Conservation (phyloP, 1,140 invertebrate species). For the Hycleus phaleratus region DNA sequence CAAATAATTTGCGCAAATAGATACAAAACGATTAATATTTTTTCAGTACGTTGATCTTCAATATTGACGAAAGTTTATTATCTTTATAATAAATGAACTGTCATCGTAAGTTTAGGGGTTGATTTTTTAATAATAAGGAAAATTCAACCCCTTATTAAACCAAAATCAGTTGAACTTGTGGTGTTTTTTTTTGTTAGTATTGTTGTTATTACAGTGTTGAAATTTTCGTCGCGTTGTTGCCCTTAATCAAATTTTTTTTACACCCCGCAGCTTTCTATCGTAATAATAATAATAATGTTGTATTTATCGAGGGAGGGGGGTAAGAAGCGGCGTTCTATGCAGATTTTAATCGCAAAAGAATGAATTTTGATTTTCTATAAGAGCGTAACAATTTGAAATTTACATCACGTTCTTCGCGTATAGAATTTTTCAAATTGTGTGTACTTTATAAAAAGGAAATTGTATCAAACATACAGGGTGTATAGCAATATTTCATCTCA, state of each 20-base stretch:
- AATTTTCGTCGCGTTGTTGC: background rate
- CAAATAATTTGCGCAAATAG: too few relatives aligned
- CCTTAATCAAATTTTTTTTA: constrained; percentile 19
- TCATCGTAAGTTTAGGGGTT: too few relatives aligned
- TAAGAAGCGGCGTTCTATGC: constrained; percentile 19
- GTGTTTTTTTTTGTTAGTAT: too few relatives aligned
- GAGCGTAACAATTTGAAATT: constrained; percentile 19
- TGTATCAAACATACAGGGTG: constrained; percentile 11
- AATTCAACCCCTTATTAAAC: background rate
- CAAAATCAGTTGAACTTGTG: background rate
- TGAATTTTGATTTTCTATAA: constrained; percentile 40
- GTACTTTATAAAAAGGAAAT: constrained; percentile 11
- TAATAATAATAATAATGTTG: too few relatives aligned
- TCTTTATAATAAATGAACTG: background rate
- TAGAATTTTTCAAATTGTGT: constrained; percentile 4
- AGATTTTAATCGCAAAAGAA: constrained; percentile 38
- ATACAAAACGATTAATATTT: too few relatives aligned
- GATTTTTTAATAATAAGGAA: background rate
- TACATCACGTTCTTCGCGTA: constrained; percentile 23
- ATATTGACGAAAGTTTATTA: background rate
- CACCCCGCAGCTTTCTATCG: constrained; percentile 1
- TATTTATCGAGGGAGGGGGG: constrained; percentile 19
- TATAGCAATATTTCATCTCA: too few relatives aligned
- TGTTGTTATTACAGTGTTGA: background rate
- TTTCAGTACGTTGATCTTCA: background rate